Evolutionary conservation across 2,797 vertebrate genomes (phyloP).

Genomic region (Acridotheres tristis): DNA sequence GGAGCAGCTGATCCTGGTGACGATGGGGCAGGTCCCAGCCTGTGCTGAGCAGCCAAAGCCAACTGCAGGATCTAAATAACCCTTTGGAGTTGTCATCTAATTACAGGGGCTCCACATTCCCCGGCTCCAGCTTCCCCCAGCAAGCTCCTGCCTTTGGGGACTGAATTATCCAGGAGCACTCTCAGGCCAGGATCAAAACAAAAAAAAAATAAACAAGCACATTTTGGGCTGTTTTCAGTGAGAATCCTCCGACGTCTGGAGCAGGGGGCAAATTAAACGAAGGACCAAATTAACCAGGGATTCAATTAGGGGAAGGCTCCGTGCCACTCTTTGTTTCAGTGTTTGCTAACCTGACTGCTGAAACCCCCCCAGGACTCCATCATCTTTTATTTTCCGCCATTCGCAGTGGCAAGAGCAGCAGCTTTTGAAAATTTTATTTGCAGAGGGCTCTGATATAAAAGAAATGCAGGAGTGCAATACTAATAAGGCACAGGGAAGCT

Average conservation of each 20-base stretch:
- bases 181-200: background rate
- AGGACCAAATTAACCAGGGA: conserved; percentile 60
- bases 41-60: background rate
- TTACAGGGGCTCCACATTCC: conserved; percentile 1
- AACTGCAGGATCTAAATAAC: conserved; percentile 41
- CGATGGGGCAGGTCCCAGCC: background rate
- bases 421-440: conserved; percentile 53
- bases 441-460: background rate
- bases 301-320: conserved; percentile 54
- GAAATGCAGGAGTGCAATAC: background rate
- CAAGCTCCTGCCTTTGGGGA: background rate
- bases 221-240: conserved; percentile 17
- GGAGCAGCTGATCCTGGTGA: background rate
- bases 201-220: background rate
- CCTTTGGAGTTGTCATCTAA: background rate
- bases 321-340: background rate
- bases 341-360: background rate
- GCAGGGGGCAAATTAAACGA: background rate
- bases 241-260: background rate
- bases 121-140: background rate
- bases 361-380: background rate
- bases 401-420: background rate
- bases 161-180: background rate
- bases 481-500: conserved; percentile 25
- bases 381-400: background rate